Base-by-base conservation (phyloP, 53 echinoderm and acorn worm genomes). In the Henricia sp. region DNA sequence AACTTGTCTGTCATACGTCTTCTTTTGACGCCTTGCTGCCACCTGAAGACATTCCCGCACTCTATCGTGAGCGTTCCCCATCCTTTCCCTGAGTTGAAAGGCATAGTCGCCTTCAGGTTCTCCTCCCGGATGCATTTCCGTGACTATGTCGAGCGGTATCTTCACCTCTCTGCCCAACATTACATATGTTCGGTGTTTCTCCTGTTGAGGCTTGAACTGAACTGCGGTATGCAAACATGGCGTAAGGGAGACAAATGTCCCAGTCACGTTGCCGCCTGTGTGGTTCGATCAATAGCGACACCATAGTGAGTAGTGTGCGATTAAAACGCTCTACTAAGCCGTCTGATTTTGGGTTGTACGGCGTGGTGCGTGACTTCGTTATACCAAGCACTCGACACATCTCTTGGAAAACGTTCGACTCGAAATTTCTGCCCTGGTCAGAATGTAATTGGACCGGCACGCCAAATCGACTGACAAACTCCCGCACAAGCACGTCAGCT, bases 291-390 rank as follows among this genome's bases (percentile, higher is more conserved):
- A 78, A 3, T 2, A 60, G 40, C 2, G 78, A 39, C 1, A 62
- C 27, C 28, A 57, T 58, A 24, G 24, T 40, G 6, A 76, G n/a
- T 17, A 76, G 38, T 2, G 57, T 76, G n/a, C n/a, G n/a, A n/a
- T n/a, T n/a, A n/a, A n/a, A n/a, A n/a, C n/a, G n/a, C n/a, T n/a
- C n/a, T n/a, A 76, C 37, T 39, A 76, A 6, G 23, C 77, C 77
- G n/a, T 76, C 77, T 17, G 59, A 76, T 1, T 76, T 76, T 34
- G 78, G 78, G 42, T 78, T 78, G 17, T 78, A 78, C 0, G 78
- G 58, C n/a, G 78, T 78, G 2, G 78, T 78, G 4, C 78, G 36
- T 17, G 78, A 59, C 60, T 78, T 78, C 17, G n/a, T 35, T 19
- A 41, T 46, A 10, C 48, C 48, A 10, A 46, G 48, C 8, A 46